These are phyloP conservation scores for Aplysina aerophoba DNA, from an alignment of 37 sponge, comb jelly and placozoan genomes.

Conservation along the genomic window DNA sequence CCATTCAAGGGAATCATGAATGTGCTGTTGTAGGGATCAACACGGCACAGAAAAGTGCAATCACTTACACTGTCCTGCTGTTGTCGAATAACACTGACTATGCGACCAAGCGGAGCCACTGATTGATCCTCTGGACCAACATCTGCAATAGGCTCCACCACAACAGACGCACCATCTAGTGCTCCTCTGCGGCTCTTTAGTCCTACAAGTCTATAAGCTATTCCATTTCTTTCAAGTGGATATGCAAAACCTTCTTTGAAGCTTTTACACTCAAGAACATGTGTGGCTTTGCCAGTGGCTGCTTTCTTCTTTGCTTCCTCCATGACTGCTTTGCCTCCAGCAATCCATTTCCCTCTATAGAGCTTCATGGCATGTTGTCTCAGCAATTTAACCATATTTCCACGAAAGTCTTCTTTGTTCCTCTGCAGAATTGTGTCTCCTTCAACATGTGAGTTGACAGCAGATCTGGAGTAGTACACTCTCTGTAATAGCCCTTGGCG, in stretches of 20 bases:
- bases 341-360: not conserved
- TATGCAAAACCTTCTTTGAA: slow-evolving; percentile 43
- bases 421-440: not conserved
- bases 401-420: not conserved
- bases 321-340: not conserved
- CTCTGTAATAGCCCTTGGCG: not conserved
- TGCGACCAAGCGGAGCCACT: slow-evolving; percentile 33
- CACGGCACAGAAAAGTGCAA: slow-evolving; percentile 49
- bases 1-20: slow-evolving; percentile 60
- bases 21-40: slow-evolving; percentile 38
- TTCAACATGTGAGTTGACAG: not conserved
- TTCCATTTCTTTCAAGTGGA: slow-evolving; percentile 49
- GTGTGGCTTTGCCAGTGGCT: not conserved
- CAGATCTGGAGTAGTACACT: not conserved
- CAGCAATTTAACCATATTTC: not conserved
- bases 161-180: slow-evolving; percentile 63
- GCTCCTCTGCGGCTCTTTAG: slow-evolving; percentile 56
- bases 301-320: not conserved
- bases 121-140: not conserved
- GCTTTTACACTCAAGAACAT: not conserved
- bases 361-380: not conserved
- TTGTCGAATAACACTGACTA: slow-evolving; percentile 41
- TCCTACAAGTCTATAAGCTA: slow-evolving; percentile 42
- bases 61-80: not conserved
- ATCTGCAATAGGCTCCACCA: slow-evolving; percentile 30